A percentile compares a stretch with the other conserved stretches of the same genome.
Evolutionary conservation across 2,888 invertebrate genomes (phyloP).

Genomic region (Nasonia oneida): DNA sequence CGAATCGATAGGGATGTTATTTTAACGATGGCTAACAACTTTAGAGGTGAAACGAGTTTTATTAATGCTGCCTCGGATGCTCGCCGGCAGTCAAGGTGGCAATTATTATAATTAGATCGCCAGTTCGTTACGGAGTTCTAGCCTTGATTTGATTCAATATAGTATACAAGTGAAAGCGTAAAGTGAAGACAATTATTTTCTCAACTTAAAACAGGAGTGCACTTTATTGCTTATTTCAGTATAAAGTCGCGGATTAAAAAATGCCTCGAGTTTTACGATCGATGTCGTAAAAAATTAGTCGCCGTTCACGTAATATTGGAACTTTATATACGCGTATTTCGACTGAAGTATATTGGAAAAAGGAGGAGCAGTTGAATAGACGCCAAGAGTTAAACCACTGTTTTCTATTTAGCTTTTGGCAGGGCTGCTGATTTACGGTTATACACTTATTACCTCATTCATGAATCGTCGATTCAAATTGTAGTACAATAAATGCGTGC

Average conservation of each 20-base stretch:
- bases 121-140: neutral
- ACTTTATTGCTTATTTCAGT: no score
- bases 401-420: slow-evolving; percentile 18
- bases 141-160: neutral
- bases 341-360: neutral
- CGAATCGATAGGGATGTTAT: neutral
- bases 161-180: neutral
- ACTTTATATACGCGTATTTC: neutral
- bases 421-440: neutral
- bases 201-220: neutral
- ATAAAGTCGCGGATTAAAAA: neutral
- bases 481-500: neutral
- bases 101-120: neutral
- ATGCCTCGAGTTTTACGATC: neutral
- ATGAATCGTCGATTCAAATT: neutral
- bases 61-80: neutral
- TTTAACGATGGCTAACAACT: neutral
- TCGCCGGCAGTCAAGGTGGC: neutral
- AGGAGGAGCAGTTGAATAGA: no score
- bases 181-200: neutral
- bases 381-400: neutral
- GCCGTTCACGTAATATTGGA: neutral
- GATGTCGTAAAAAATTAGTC: neutral
- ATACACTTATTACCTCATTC: neutral
- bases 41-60: neutral